A percentile compares a stretch with the other conserved stretches of the same genome.
phyloP scores from a whole-genome alignment of 2,113 vertebrate species.

The Ailuropoda melanoleuca region DNA sequence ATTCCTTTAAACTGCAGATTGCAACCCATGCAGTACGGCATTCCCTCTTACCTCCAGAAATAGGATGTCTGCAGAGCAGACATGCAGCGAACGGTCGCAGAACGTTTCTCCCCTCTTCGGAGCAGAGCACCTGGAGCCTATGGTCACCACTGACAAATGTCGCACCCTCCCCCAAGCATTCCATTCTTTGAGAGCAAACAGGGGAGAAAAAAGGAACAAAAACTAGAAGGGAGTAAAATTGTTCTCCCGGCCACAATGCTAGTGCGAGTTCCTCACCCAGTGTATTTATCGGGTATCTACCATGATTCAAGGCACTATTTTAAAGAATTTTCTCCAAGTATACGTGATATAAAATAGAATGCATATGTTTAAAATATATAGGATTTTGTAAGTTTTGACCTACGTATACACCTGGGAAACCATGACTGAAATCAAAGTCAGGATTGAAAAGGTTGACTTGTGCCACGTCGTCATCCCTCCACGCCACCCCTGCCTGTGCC shows the following conservation, averaged over 20 bases:
- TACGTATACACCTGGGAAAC: neutral
- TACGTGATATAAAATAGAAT: neutral
- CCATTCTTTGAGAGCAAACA: neutral
- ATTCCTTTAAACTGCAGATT: neutral
- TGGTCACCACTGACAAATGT: rapidly evolving
- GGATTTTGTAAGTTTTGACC: neutral
- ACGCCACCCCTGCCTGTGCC: rapidly evolving
- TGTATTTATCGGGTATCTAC: neutral
- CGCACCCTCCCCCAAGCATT: neutral
- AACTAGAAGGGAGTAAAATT: neutral
- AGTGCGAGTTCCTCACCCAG: too few relatives aligned
- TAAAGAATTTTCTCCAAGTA: neutral
- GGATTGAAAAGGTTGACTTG: neutral
- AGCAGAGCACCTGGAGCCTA: too few relatives aligned
- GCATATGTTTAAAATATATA: neutral
- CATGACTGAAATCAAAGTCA: neutral
- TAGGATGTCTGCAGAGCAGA: neutral
- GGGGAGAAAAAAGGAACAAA: neutral
- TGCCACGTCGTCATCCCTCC: neutral
- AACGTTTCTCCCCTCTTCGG: too few relatives aligned
- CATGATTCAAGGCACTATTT: neutral
- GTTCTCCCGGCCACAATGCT: neutral
- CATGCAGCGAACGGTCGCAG: neutral
- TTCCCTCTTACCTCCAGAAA: neutral
- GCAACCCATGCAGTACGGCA: neutral